Percentiles rank a stretch among this genome's conserved stretches.
phyloP scores from a whole-genome alignment of 2,888 invertebrate species.

The Cylloceria caligata region DNA sequence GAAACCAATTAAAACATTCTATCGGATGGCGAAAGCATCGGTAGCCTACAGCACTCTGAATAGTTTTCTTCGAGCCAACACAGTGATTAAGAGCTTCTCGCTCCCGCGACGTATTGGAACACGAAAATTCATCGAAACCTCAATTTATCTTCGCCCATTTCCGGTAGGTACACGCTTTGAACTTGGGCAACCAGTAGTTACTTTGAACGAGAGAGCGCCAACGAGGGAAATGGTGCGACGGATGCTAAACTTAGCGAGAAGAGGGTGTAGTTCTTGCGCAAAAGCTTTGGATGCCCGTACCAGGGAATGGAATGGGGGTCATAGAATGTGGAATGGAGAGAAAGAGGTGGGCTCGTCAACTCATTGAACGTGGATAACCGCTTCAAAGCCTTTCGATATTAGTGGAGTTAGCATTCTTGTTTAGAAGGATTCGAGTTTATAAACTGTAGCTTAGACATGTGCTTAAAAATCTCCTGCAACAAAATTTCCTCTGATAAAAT shows the following conservation, averaged over 20 bases:
- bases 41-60: constrained; percentile 2
- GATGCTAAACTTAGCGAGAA: neutral
- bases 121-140: constrained; percentile 40
- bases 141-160: constrained; percentile 22
- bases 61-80: constrained; percentile 23
- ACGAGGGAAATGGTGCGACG: constrained; percentile 5
- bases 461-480: neutral
- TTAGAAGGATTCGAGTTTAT: no score
- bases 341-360: constrained; percentile 23
- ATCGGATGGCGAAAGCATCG: neutral
- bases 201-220: constrained; percentile 8
- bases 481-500: no score
- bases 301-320: neutral
- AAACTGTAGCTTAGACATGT: no score
- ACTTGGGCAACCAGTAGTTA: constrained; percentile 44
- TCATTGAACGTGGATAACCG: constrained; percentile 16
- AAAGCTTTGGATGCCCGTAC: neutral
- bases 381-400: neutral
- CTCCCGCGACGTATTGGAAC: neutral
- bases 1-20: constrained; percentile 23
- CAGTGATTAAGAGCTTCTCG: constrained; percentile 13
- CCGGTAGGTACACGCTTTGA: constrained; percentile 14
- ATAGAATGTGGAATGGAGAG: constrained; percentile 5
- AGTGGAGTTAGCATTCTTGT: neutral
- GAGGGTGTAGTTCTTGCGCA: neutral